Conservation (phyloP, 1,140 invertebrate genomes). For the Meteorus sp. region DNA sequence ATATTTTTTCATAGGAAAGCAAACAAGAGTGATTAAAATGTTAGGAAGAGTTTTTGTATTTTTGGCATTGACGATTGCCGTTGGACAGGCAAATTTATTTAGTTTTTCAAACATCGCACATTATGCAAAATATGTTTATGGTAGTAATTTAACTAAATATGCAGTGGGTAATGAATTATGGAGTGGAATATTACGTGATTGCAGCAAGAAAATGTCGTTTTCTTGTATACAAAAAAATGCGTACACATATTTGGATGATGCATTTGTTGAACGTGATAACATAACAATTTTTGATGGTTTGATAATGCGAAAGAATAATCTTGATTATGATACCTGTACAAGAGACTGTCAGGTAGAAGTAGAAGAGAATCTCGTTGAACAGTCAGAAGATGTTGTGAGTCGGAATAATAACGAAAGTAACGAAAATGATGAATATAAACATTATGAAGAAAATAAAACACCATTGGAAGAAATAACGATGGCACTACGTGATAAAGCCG, state of each 20-base stretch:
- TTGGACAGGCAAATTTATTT: constrained; percentile 35
- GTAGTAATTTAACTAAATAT: constrained; percentile 28
- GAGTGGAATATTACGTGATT: constrained; percentile 71
- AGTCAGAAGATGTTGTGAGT: constrained; percentile 13
- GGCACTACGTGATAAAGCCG: constrained; percentile 67
- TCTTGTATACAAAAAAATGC: constrained; percentile 77
- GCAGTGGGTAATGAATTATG: constrained; percentile 68
- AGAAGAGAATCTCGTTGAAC: constrained; percentile 49
- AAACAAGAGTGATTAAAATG: constrained; percentile 22
- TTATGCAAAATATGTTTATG: constrained; percentile 39
- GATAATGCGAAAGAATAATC: constrained; percentile 69
- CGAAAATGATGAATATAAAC: constrained; percentile 39
- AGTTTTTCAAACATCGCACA: constrained; percentile 39
- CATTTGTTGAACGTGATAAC: constrained; percentile 66
- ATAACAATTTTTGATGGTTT: constrained; percentile 70
- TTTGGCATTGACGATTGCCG: constrained; percentile 28
- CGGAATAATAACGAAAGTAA: constrained; percentile 44
- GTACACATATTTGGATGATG: constrained; percentile 68
- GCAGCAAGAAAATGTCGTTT: constrained; percentile 65
- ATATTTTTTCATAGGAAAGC: too few relatives aligned
- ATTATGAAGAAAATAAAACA: constrained; percentile 48
- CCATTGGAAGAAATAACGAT: constrained; percentile 74
- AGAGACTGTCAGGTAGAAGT: constrained; percentile 50
- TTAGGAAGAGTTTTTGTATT: constrained; percentile 27
- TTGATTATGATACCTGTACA: constrained; percentile 62